Percentiles rank a stretch among this genome's conserved stretches.
Evolutionary conservation across 2,797 vertebrate genomes (phyloP).

Genomic region (Ctenochaetus hawaiiensis): DNA sequence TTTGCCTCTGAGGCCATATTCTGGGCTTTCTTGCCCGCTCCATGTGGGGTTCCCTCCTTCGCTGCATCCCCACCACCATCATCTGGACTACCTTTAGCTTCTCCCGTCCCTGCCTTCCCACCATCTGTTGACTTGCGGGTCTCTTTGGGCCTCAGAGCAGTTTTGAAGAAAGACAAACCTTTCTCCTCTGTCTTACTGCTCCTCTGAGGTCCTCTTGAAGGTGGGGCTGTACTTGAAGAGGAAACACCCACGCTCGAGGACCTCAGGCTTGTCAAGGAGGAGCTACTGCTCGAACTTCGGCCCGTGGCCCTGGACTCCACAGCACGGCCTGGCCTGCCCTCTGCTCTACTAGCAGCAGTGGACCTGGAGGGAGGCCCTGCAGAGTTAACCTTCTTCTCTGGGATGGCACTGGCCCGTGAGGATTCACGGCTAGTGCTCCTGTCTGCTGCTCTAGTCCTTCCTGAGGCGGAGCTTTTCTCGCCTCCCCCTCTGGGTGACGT

Average conservation of each 20-base stretch:
- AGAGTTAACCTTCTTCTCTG: constrained; percentile 82
- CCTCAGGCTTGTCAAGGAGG: constrained; percentile 93
- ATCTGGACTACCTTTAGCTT: constrained; percentile 75
- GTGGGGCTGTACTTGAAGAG: constrained; percentile 40
- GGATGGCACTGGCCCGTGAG: constrained; percentile 83
- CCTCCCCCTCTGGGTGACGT: constrained; percentile 74
- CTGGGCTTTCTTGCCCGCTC: constrained; percentile 69
- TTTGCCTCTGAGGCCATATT: constrained; percentile 78
- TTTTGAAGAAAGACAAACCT: constrained; percentile 96
- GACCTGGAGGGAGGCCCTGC: constrained; percentile 68
- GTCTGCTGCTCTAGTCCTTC: constrained; percentile 90
- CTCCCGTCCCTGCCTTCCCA: constrained; percentile 85
- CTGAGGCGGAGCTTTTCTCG: constrained; percentile 81
- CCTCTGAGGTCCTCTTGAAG: constrained; percentile 84
- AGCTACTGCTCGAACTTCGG: constrained; percentile 90
- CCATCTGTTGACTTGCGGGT: constrained; percentile 89
- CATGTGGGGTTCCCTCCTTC: constrained; percentile 58
- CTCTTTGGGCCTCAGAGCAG: constrained; percentile 95
- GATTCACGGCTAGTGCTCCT: constrained; percentile 90
- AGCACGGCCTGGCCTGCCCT: constrained; percentile 75
- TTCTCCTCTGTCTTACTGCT: constrained; percentile 96
- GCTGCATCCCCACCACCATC: constrained; percentile 73
- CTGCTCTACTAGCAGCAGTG: constrained; percentile 66
- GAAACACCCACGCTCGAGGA: constrained; percentile 83
- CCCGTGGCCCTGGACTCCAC: constrained; percentile 76